These are phyloP conservation scores for Dysidea cf. avara DNA, from an alignment of 37 sponge, comb jelly and placozoan species.

Conservation along the genomic window DNA sequence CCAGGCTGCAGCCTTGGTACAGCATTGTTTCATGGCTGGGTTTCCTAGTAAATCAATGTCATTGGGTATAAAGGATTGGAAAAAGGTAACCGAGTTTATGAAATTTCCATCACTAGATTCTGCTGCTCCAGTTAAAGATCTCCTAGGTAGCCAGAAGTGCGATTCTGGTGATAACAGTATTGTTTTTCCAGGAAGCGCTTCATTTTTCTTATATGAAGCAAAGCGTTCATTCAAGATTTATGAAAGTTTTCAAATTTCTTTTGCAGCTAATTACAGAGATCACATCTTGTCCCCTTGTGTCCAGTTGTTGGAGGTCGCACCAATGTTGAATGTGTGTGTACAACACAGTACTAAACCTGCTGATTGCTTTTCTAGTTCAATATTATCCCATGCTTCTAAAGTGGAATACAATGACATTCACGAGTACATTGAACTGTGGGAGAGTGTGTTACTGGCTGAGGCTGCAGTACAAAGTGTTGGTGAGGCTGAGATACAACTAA, in stretches of 20 bases:
- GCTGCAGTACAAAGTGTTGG: constrained; percentile 55
- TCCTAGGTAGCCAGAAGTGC: background rate
- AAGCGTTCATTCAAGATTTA: no score
- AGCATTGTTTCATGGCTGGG: no score
- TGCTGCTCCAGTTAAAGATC: background rate
- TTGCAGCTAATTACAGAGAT: constrained; percentile 15
- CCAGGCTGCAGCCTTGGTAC: no score
- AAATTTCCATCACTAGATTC: constrained; percentile 22
- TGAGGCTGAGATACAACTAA: constrained; percentile 7
- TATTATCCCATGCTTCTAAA: constrained; percentile 46
- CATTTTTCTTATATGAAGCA: no score
- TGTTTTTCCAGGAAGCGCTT: no score
- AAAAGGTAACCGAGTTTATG: constrained; percentile 12
- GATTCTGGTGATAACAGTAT: no score
- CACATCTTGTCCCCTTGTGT: constrained; percentile 31
- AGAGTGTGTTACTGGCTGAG: constrained; percentile 60
- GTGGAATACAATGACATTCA: constrained; percentile 13
- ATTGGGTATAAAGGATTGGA: constrained; percentile 3
- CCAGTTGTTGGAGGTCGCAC: constrained; percentile 50
- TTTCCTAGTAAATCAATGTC: no score
- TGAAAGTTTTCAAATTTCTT: background rate
- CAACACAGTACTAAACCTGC: constrained; percentile 63
- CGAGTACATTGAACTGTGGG: constrained; percentile 64
- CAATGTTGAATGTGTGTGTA: constrained; percentile 45
- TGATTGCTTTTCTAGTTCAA: constrained; percentile 56